Evolutionary conservation across 2,888 invertebrate genomes (phyloP), one percentile per base, ranked within the genome.

Genomic region (Plebejus argus): DNA sequence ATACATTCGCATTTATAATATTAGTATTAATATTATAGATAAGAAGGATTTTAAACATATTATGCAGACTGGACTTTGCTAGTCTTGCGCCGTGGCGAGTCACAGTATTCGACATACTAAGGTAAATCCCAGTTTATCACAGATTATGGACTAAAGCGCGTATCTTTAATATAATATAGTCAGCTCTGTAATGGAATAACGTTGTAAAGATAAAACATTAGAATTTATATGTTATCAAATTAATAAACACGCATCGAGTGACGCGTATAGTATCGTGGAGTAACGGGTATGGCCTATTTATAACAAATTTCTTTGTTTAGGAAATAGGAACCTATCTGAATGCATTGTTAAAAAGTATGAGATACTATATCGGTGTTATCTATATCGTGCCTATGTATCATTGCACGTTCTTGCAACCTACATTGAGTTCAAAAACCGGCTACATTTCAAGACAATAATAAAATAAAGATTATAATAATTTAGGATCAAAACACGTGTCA

Each of bases 151-250:
- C 20, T 71, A 72, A 49, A 72, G 45, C 45, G 15, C 4, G 28
- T 66, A 66, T 66, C 18, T 33, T 18, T 66, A 66, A 66, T 66
- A 18, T 28, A 15, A 18, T 28, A 15, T 66, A 66, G 66, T 28
- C 66, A 66, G 28, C 66, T 66, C 33, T 66, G 53, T 74, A 74
- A 74, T 74, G 74, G 74, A 74, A 74, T 53, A 74, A 53, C 74
- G 74, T 15, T 74, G 74, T 74, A 74, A 49, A 74, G 74, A 74
- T 74, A 74, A 74, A 20, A 39, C 39, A 71, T 71, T 71, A 71
- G 71, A 71, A 71, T 71, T 39, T 39, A 33, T 23, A 28, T 66
- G 28, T 33, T 66, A 66, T 33, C 66, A 66, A 66, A 66, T 66
- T 66, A 66, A 28, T 66, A 33, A 66, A 66, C 28, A 66, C 28